A percentile compares a stretch with the other conserved stretches of the same genome.
phyloP scores from a whole-genome alignment of 1,140 invertebrate genomes.

The Temnothorax curvispinosus region DNA sequence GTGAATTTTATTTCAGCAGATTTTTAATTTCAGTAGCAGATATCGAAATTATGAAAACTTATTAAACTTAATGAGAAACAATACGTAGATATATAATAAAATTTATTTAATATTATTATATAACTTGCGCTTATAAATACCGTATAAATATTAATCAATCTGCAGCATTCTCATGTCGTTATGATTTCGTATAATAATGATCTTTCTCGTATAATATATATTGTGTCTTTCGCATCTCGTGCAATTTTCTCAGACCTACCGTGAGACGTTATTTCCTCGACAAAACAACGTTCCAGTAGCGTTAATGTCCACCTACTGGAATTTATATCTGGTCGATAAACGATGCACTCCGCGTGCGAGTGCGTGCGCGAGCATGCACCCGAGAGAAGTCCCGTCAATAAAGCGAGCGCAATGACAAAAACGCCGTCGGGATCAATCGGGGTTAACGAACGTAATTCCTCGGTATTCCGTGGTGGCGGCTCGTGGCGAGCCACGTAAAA shows the following conservation, averaged over 20 bases:
- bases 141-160: neutral
- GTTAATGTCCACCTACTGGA: neutral
- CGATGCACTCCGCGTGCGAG: constrained; percentile 19
- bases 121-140: neutral
- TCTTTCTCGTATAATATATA: neutral
- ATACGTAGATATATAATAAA: neutral
- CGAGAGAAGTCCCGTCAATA: constrained; percentile 62
- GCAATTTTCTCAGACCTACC: neutral
- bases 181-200: neutral
- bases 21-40: neutral
- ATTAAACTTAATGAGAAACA: neutral
- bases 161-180: neutral
- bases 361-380: neutral
- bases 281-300: neutral
- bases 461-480: constrained; percentile 62
- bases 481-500: constrained; percentile 45
- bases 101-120: neutral
- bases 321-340: constrained; percentile 43
- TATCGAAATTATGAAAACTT: neutral
- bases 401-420: constrained; percentile 67
- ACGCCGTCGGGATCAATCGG: constrained; percentile 67
- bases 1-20: neutral
- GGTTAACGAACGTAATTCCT: constrained; percentile 72
- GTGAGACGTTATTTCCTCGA: neutral
- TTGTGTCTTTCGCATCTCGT: neutral